These are phyloP conservation scores for Rhipidura dahli DNA, from an alignment of 2,113 vertebrate species.

Conservation along the genomic window DNA sequence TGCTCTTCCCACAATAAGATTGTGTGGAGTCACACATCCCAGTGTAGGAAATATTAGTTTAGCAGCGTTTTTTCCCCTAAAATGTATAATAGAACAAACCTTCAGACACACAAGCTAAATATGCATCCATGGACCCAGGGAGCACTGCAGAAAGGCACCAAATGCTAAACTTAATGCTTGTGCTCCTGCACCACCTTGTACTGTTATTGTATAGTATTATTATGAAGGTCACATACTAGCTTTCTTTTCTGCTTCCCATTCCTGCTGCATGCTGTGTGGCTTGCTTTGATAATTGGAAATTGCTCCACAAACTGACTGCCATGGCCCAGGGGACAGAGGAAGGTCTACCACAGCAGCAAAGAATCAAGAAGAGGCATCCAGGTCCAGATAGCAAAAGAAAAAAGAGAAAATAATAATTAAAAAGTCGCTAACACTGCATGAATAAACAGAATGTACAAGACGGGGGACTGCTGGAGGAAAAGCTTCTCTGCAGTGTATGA, in stretches of 20 bases:
- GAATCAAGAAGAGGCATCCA: neutral
- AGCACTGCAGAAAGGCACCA: neutral
- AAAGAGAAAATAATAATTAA: neutral
- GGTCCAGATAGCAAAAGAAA: neutral
- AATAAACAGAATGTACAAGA: neutral
- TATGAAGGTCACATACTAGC: neutral
- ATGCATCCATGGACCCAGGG: neutral
- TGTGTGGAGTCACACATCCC: neutral
- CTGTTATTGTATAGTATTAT: neutral
- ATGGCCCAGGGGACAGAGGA: neutral
- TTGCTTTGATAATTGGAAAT: neutral
- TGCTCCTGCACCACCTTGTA: neutral
- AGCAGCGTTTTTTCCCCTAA: neutral
- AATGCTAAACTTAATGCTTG: neutral
- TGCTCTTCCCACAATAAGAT: neutral
- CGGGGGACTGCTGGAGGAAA: neutral
- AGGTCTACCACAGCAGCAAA: neutral
- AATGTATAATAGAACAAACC: neutral
- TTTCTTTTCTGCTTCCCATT: neutral
- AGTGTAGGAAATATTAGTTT: neutral
- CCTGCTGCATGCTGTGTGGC: accelerated
- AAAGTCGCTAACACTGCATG: neutral
- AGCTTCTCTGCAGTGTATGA: neutral
- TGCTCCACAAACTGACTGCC: neutral
- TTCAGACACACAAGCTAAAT: neutral